phyloP scores from a whole-genome alignment of 2,888 invertebrate species.

The Apocheima hispidaria region DNA sequence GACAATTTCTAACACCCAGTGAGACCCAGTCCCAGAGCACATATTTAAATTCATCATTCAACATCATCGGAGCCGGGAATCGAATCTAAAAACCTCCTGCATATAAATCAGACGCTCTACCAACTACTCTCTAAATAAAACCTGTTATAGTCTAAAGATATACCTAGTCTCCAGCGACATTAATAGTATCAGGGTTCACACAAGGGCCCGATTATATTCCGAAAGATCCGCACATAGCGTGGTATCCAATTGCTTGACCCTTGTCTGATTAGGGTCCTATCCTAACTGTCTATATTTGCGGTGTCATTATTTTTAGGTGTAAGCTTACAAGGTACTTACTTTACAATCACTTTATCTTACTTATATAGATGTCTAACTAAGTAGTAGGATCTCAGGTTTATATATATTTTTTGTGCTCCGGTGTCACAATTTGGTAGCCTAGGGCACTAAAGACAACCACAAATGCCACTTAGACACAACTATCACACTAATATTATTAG shows the following conservation, averaged over 20 bases:
- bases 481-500: too few species aligned
- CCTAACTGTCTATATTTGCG: slow-evolving; percentile 22
- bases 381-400: not conserved
- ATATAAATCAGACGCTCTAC: too few species aligned
- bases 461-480: too few species aligned
- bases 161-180: not conserved
- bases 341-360: not conserved
- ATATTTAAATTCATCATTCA: too few species aligned
- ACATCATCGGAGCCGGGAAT: too few species aligned
- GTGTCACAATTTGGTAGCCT: too few species aligned
- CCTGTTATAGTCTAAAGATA: not conserved
- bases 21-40: too few species aligned
- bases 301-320: slow-evolving; percentile 25
- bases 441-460: too few species aligned
- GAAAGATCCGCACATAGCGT: slow-evolving; percentile 6
- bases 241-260: slow-evolving; percentile 24
- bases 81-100: too few species aligned
- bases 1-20: too few species aligned
- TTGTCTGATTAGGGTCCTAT: slow-evolving; percentile 10
- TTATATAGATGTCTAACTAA: not conserved
- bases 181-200: slow-evolving; percentile 39
- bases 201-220: slow-evolving; percentile 23
- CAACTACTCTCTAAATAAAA: not conserved
- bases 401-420: too few species aligned
- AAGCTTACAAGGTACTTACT: slow-evolving; percentile 1